Evolutionary conservation across 2,888 invertebrate genomes (phyloP).

Genomic region (Synergus japonicus): DNA sequence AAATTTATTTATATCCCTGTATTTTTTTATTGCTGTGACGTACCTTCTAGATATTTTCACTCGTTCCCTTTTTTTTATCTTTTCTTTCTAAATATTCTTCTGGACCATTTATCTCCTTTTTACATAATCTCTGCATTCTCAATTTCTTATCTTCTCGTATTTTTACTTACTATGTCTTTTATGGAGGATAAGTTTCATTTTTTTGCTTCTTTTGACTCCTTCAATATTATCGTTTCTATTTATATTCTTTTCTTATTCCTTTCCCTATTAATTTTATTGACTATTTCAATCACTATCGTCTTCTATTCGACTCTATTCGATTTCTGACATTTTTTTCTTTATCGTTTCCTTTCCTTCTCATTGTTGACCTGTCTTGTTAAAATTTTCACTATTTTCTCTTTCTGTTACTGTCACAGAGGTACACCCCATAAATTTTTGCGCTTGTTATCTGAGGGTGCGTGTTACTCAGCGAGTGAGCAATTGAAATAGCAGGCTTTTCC

Average conservation of each 20-base stretch:
- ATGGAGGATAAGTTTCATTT: no score
- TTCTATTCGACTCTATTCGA: neutral
- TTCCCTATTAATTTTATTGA: neutral
- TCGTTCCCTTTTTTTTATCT: neutral
- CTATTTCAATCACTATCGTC: neutral
- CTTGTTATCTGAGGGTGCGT: conserved; percentile 2
- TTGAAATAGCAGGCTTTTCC: conserved; percentile 45
- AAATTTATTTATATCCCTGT: neutral
- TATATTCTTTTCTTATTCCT: neutral
- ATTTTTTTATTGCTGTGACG: neutral
- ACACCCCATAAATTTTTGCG: conserved; percentile 4
- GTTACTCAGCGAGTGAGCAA: conserved; percentile 17
- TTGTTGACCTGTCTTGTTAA: neutral
- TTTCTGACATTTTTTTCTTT: conserved; percentile 39
- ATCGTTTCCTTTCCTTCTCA: neutral
- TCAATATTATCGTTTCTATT: no score
- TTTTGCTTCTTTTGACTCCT: no score
- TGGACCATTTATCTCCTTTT: neutral
- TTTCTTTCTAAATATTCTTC: no score
- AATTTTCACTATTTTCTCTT: neutral
- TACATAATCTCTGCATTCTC: neutral
- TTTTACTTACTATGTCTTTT: neutral
- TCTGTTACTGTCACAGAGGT: conserved; percentile 8
- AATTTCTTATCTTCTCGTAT: neutral
- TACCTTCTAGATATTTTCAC: neutral